Evolutionary conservation across 2,113 vertebrate species (phyloP).

Genomic region (Barnardius zonarius): DNA sequence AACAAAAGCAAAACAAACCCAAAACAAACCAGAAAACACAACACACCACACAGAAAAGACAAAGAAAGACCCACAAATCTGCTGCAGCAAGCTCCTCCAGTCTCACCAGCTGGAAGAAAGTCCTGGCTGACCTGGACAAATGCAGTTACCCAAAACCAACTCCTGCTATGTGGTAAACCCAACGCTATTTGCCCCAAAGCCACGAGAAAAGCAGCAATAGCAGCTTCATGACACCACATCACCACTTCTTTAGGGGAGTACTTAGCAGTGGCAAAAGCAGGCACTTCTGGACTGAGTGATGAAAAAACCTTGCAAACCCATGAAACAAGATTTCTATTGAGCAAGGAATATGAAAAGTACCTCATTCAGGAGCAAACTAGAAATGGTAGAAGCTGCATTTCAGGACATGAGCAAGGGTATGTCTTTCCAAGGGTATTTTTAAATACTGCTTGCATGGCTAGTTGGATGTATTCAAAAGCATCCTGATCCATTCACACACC

Average conservation of each 20-base stretch:
- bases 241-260: accelerated
- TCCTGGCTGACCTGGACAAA: too few species aligned
- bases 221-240: too few species aligned
- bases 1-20: not conserved
- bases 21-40: too few species aligned
- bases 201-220: not conserved
- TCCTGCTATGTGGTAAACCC: not conserved
- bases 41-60: not conserved
- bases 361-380: not conserved
- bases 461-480: not conserved
- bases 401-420: not conserved
- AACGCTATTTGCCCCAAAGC: not conserved
- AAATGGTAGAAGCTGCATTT: not conserved
- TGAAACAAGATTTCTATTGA: too few species aligned
- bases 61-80: not conserved
- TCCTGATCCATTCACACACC: not conserved
- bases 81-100: accelerated
- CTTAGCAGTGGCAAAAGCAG: not conserved
- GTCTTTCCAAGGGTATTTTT: not conserved
- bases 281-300: not conserved
- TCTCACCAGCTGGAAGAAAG: not conserved
- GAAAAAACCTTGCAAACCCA: not conserved
- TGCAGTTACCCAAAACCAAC: not conserved
- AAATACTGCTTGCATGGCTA: not conserved
- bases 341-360: not conserved